These are phyloP conservation scores for Athene cunicularia DNA, from an alignment of 2,113 vertebrate genomes.

Conservation along the genomic window DNA sequence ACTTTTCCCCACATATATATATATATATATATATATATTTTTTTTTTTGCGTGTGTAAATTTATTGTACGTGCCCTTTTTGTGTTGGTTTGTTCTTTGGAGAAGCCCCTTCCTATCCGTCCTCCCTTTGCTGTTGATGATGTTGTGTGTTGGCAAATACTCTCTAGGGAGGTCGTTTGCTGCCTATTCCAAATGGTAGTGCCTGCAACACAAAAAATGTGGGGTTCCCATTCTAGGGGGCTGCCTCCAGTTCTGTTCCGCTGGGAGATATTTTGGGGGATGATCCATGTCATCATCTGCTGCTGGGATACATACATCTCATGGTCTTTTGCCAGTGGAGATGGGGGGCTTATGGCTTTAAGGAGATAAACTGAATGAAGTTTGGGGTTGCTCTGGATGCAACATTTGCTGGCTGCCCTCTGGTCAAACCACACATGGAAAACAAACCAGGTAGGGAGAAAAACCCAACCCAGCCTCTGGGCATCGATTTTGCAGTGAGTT, in stretches of 20 bases:
- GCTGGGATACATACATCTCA: background rate
- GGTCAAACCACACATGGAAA: conserved; percentile 26
- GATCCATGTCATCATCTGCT: background rate
- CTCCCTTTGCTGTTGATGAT: conserved; percentile 41
- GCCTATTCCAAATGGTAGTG: background rate
- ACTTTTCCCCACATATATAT: conserved; percentile 70
- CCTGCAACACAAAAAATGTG: background rate
- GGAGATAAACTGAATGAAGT: background rate
- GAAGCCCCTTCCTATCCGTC: background rate
- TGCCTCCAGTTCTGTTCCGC: background rate
- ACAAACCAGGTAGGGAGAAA: conserved; percentile 32
- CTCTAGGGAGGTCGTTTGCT: background rate
- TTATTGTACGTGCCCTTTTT: conserved; percentile 23
- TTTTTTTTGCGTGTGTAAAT: conserved; percentile 35
- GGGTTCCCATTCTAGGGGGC: background rate
- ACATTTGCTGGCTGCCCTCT: background rate
- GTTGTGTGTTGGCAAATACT: background rate
- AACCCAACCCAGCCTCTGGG: conserved; percentile 27
- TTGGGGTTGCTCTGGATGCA: background rate
- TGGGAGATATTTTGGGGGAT: background rate
- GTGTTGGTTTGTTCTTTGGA: conserved; percentile 10
- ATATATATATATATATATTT: conserved; percentile 4
- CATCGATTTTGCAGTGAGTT: conserved; percentile 23
- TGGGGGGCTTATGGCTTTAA: background rate
- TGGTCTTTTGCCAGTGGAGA: background rate